Evolutionary conservation across 2,888 invertebrate species (phyloP).

Genomic region (Phasia obesa): DNA sequence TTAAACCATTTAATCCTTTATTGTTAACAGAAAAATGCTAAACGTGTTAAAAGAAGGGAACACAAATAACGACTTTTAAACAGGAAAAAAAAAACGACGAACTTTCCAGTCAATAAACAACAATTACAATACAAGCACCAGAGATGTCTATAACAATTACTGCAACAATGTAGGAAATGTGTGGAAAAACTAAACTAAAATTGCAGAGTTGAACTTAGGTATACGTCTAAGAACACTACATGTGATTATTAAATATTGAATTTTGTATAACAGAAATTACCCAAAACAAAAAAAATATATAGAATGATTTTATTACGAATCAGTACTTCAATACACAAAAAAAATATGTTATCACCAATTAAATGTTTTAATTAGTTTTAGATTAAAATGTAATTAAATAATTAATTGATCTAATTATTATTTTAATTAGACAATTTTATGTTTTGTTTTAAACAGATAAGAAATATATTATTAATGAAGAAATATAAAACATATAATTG

Average conservation of each 20-base stretch:
- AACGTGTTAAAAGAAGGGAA: slow-evolving; percentile 1
- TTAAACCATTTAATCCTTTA: slow-evolving; percentile 59
- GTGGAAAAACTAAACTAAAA: neutral
- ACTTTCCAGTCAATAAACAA: slow-evolving; percentile 67
- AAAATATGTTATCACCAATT: too few relatives aligned
- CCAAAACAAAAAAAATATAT: too few relatives aligned
- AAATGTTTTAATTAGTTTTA: too few relatives aligned
- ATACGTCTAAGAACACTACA: neutral
- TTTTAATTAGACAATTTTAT: too few relatives aligned
- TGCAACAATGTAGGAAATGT: slow-evolving; percentile 22
- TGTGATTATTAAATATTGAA: neutral
- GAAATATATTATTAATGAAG: too few relatives aligned
- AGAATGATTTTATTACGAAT: too few relatives aligned
- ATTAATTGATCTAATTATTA: too few relatives aligned
- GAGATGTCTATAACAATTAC: slow-evolving; percentile 60
- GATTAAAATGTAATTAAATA: too few relatives aligned
- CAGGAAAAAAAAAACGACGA: slow-evolving; percentile 5
- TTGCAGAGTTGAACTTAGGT: neutral
- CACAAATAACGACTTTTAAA: slow-evolving; percentile 6
- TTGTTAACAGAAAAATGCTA: slow-evolving; percentile 27
- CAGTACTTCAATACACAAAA: too few relatives aligned
- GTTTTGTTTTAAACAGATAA: too few relatives aligned
- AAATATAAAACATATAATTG: too few relatives aligned
- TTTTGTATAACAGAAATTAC: too few relatives aligned
- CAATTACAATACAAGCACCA: slow-evolving; percentile 54